Base-by-base conservation (phyloP, 92 coral and sea anemone species). In the Epizoanthus illoricatus region DNA sequence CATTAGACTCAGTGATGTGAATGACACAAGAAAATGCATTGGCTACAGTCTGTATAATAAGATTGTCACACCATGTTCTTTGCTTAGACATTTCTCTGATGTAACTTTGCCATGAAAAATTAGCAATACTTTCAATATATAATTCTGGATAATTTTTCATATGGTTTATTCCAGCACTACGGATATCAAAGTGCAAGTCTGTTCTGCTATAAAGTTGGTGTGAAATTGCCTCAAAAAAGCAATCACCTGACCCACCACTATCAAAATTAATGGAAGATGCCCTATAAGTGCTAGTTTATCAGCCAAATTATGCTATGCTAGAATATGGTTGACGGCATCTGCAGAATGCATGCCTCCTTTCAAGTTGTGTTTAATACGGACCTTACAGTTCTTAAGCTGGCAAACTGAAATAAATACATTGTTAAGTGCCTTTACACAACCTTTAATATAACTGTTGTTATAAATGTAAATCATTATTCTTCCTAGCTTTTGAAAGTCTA, bases 41-140 rank as follows among this genome's bases (percentile, higher is more conserved):
- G 17, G 80, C 80, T 42, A 74, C 80, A 23, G n/a, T 2, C 36
- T 28, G 36, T 28, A 28, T 28, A 28, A 28, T 28, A 28, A 28
- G 36, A 28, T 28, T 28, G 60, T 74, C 80, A 41, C 80, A 74
- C 80, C 80, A 74, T 74, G 80, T 74, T 41, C 80, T 54, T 16
- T 70, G 84, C 57, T 79, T 55, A 24, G 72, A 79, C 84, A 79
- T 79, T 40, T 79, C 71, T 36, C 57, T 7, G 15, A 63, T 79
- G 57, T 79, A 79, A 79, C 36, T 62, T 64, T 79, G 71, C 84
- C 84, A 79, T 76, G 82, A 57, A 55, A 18, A 36, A 76, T 76
- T 33, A 58, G 82, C 82, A 76, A 76, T 66, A 59, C 80, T 74
- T 36, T 74, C 80, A 74, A 74, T 74, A 45, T 41, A 74, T 4